phyloP scores from a whole-genome alignment of 1,140 invertebrate species.

The Bombus fervidus region DNA sequence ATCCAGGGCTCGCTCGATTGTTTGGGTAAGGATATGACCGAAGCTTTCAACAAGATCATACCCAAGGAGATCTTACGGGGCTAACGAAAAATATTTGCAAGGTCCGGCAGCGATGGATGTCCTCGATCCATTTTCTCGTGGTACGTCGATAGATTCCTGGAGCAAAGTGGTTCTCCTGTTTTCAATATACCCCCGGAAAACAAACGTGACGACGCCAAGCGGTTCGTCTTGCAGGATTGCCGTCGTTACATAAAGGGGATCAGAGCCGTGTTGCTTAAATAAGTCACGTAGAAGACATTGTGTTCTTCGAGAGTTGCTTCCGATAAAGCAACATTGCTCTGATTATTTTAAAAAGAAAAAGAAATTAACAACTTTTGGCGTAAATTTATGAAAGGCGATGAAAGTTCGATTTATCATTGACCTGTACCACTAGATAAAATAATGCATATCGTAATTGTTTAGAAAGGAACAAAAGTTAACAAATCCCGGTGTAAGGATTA shows the following conservation, averaged over 20 bases:
- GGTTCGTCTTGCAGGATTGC: not conserved
- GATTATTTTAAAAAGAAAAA: not conserved
- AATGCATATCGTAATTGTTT: not conserved
- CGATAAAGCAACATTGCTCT: not conserved
- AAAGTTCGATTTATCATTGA: not conserved
- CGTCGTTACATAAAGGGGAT: conserved; percentile 17
- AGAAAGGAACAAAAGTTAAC: not conserved
- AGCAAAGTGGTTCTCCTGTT: conserved; percentile 40
- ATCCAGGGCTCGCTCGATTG: not conserved
- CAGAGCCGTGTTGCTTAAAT: not conserved
- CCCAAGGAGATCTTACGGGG: conserved; percentile 10
- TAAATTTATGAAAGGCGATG: not conserved
- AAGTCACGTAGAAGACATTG: conserved; percentile 30
- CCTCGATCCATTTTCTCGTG: conserved; percentile 17
- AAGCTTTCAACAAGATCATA: conserved; percentile 40
- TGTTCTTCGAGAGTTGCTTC: not conserved
- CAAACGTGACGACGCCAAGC: not conserved
- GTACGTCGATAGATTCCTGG: conserved; percentile 8
- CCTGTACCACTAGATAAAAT: not conserved
- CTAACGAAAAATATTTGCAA: conserved; percentile 50
- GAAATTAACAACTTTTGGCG: not conserved
- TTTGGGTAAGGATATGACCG: conserved; percentile 17
- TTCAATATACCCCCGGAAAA: conserved; percentile 34
- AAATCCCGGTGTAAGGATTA: not conserved
- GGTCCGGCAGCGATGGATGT: conserved; percentile 31